phyloP scores from a whole-genome alignment of 2,797 vertebrate species.

The Thunnus albacares region DNA sequence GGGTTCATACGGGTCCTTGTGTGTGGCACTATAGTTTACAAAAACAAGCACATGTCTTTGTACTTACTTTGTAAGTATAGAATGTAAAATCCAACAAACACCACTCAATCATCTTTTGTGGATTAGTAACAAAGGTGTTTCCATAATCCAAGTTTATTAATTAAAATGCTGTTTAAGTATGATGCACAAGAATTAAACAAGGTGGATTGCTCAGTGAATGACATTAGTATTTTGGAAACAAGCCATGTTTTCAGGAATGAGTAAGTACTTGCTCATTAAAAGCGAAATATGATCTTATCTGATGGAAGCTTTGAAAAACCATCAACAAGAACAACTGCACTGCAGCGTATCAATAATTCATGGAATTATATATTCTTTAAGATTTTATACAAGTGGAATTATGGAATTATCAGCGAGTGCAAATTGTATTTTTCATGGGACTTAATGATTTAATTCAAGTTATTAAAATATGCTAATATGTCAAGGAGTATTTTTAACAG shows the following conservation, averaged over 20 bases:
- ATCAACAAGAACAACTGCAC: slow-evolving; percentile 1
- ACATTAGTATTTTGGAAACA: neutral
- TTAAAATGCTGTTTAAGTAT: neutral
- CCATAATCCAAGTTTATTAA: neutral
- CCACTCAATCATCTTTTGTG: neutral
- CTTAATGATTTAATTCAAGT: slow-evolving; percentile 60
- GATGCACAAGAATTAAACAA: neutral
- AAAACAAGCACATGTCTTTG: neutral
- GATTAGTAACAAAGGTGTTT: neutral
- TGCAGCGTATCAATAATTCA: slow-evolving; percentile 44
- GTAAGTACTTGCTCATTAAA: neutral
- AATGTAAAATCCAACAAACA: neutral
- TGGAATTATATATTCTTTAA: slow-evolving; percentile 41
- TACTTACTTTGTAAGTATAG: neutral
- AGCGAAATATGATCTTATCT: slow-evolving; percentile 3
- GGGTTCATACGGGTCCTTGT: neutral
- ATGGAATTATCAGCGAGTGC: slow-evolving; percentile 42
- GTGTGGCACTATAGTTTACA: neutral
- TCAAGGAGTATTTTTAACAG: slow-evolving; percentile 43
- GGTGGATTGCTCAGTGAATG: neutral
- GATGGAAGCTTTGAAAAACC: slow-evolving; percentile 20
- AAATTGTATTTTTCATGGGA: slow-evolving; percentile 63
- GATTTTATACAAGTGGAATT: slow-evolving; percentile 37
- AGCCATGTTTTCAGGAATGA: neutral
- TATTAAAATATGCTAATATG: slow-evolving; percentile 73